Percentiles rank a stretch among this genome's conserved stretches.
Evolutionary conservation across 2,888 invertebrate species (phyloP).

Genomic region (Metalampra italica): DNA sequence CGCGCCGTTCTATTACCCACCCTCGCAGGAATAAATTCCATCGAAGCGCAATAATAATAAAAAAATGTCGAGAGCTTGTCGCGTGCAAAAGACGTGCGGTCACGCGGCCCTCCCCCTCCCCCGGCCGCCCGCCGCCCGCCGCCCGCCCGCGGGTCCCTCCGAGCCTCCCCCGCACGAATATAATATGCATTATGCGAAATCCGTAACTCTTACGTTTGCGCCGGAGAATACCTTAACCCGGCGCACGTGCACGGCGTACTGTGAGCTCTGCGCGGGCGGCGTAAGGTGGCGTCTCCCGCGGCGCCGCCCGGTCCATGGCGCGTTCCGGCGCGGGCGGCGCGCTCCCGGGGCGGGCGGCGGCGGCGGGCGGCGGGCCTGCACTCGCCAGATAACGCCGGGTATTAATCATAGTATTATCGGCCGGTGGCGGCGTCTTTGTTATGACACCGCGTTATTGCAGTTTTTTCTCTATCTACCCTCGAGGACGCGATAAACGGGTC

Average conservation of each 20-base stretch:
- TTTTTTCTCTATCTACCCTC: constrained; percentile 74
- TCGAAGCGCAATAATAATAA: constrained; percentile 78
- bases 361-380: constrained; percentile 63
- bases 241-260: neutral
- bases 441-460: constrained; percentile 77
- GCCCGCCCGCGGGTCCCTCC: constrained; percentile 22
- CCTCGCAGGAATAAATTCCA: constrained; percentile 67
- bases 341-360: constrained; percentile 22
- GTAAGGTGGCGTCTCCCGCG: neutral
- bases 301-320: constrained; percentile 16
- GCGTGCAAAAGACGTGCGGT: constrained; percentile 77
- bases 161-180: constrained; percentile 51
- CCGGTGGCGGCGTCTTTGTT: constrained; percentile 71
- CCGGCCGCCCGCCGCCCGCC: constrained; percentile 16
- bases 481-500: constrained; percentile 59
- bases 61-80: constrained; percentile 77
- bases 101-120: constrained; percentile 55
- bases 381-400: constrained; percentile 74
- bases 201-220: constrained; percentile 73
- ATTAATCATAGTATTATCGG: constrained; percentile 79
- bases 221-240: constrained; percentile 63
- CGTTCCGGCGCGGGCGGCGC: constrained; percentile 20
- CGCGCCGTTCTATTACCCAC: constrained; percentile 63
- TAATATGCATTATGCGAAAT: constrained; percentile 79
- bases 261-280: neutral